A percentile compares a stretch with the other conserved stretches of the same genome.
Conservation (phyloP, 2,888 invertebrate genomes). For the Caradrina kadenii region DNA sequence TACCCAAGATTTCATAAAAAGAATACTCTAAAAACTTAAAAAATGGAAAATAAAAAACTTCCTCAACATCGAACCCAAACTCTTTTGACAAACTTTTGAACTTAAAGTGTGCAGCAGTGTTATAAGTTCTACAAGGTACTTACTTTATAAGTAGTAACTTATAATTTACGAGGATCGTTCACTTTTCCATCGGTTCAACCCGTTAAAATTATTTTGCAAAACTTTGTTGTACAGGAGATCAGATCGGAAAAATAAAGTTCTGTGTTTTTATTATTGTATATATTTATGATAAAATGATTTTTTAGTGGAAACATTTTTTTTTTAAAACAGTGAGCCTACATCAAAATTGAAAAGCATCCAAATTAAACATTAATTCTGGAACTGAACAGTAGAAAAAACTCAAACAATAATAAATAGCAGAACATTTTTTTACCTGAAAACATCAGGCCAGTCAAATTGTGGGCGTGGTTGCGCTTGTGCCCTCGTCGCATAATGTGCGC, state of each 20-base stretch:
- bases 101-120: conserved; percentile 20
- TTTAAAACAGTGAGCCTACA: no score
- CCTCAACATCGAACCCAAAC: neutral
- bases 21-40: neutral
- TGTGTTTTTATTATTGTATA: no score
- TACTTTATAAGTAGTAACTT: conserved; percentile 20
- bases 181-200: neutral
- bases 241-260: neutral
- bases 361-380: neutral
- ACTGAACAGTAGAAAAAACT: neutral
- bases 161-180: conserved; percentile 23
- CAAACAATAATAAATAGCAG: neutral
- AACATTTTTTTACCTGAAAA: conserved; percentile 93
- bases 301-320: no score
- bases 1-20: neutral
- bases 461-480: conserved; percentile 85
- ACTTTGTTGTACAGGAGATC: neutral
- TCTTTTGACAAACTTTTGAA: conserved; percentile 27
- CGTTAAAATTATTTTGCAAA: neutral
- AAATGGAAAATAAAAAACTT: neutral
- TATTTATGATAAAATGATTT: no score
- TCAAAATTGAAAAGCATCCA: no score
- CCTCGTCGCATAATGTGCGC: conserved; percentile 92
- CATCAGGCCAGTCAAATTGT: conserved; percentile 93
- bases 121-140: conserved; percentile 16